Evolutionary conservation across 2,797 vertebrate genomes (phyloP).

Genomic region (Sylvia borin): DNA sequence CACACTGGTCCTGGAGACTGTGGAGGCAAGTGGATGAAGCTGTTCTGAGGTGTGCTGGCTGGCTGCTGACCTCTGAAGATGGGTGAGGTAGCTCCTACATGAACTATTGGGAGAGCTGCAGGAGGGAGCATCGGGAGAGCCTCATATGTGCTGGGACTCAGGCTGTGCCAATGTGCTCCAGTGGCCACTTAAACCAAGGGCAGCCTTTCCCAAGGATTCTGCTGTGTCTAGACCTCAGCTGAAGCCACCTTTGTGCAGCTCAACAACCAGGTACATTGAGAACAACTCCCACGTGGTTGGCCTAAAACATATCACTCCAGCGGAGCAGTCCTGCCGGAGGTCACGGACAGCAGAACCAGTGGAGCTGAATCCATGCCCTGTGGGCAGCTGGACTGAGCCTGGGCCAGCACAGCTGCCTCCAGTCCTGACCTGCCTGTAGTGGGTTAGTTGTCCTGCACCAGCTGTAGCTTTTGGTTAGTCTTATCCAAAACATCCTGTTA

Average conservation of each 20-base stretch:
- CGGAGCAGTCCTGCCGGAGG: neutral
- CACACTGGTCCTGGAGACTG: fast-evolving
- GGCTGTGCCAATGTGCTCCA: fast-evolving
- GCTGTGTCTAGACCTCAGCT: neutral
- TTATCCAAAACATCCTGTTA: neutral
- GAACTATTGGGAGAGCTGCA: fast-evolving
- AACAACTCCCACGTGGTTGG: fast-evolving
- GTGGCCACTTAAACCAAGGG: neutral
- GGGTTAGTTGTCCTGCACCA: neutral
- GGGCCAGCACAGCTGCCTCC: neutral
- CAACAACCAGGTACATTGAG: neutral
- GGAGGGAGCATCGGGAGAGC: neutral
- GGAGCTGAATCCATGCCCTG: neutral
- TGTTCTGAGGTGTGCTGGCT: neutral
- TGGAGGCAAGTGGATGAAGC: neutral
- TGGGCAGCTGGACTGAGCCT: neutral
- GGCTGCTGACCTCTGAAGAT: neutral
- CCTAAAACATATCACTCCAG: neutral
- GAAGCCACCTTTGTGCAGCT: neutral
- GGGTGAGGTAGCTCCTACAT: neutral
- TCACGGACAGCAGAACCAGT: neutral
- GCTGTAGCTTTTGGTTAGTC: neutral
- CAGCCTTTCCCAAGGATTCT: neutral
- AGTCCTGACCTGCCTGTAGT: neutral
- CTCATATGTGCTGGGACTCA: fast-evolving